These are phyloP conservation scores for Eilema depressum DNA, from an alignment of 2,888 invertebrate species.

Conservation along the genomic window DNA sequence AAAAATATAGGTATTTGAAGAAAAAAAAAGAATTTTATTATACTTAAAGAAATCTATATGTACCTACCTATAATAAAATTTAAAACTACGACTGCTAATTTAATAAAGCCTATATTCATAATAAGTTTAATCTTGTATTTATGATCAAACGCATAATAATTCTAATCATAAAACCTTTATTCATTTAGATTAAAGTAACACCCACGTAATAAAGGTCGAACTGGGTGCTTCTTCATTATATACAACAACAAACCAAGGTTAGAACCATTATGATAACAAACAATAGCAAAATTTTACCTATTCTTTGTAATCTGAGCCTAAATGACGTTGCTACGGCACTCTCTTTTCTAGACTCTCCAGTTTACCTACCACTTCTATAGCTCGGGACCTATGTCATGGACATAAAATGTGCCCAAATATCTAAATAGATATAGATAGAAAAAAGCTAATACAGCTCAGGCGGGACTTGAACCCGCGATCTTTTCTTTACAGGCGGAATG, in stretches of 20 bases:
- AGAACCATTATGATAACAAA: not conserved
- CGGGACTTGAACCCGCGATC: too few relatives aligned
- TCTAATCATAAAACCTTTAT: not conserved
- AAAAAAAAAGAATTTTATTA: too few relatives aligned
- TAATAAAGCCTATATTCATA: not conserved
- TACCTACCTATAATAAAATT: too few relatives aligned
- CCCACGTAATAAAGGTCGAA: not conserved
- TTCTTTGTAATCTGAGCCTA: not conserved
- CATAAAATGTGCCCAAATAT: too few relatives aligned
- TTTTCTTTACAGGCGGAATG: too few relatives aligned
- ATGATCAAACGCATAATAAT: not conserved
- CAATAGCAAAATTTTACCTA: not conserved
- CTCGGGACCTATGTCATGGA: too few relatives aligned
- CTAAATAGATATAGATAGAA: too few relatives aligned
- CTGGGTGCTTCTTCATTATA: not conserved
- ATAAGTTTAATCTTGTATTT: not conserved
- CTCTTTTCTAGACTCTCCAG: not conserved
- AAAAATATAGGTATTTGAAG: too few relatives aligned
- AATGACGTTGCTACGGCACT: not conserved
- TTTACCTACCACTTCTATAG: not conserved
- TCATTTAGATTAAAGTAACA: not conserved
- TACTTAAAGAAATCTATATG: too few relatives aligned
- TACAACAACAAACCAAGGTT: not conserved
- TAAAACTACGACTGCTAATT: too few relatives aligned
- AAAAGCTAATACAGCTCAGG: too few relatives aligned